These are phyloP conservation scores for Caradrina clavipalpis DNA, from an alignment of 2,888 invertebrate genomes.

Conservation along the genomic window DNA sequence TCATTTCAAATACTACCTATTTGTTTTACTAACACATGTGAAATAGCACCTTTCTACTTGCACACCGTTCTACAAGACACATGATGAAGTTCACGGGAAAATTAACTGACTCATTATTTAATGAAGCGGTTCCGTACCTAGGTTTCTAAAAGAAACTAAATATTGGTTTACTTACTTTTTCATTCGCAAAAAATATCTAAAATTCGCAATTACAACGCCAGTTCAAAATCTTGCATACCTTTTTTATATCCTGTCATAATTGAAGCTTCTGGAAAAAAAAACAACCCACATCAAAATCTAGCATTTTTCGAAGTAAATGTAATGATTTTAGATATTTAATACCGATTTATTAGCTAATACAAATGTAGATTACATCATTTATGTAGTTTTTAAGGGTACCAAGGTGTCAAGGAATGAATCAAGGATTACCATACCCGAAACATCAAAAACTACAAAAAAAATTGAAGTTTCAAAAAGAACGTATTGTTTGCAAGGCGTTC, in stretches of 20 bases:
- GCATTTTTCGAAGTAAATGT: too few relatives aligned
- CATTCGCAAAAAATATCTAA: background rate
- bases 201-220: too few relatives aligned
- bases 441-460: background rate
- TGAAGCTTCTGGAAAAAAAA: too few relatives aligned
- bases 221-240: too few relatives aligned
- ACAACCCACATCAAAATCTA: too few relatives aligned
- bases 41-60: conserved; percentile 59
- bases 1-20: conserved; percentile 22
- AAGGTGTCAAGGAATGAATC: too few relatives aligned
- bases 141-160: conserved; percentile 30
- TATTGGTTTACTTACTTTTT: background rate
- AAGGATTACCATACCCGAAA: too few relatives aligned
- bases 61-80: conserved; percentile 21
- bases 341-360: too few relatives aligned
- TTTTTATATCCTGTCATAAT: too few relatives aligned
- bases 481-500: conserved; percentile 11
- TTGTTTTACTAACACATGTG: conserved; percentile 31
- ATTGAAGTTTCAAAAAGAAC: conserved; percentile 8
- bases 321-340: too few relatives aligned
- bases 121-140: conserved; percentile 9
- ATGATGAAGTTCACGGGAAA: conserved; percentile 35
- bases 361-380: too few relatives aligned
- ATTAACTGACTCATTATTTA: conserved; percentile 48
- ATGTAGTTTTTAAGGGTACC: too few relatives aligned